A percentile compares a stretch with the other conserved stretches of the same genome.
phyloP scores from a whole-genome alignment of 1,140 invertebrate genomes.

The Octopus sinensis region DNA sequence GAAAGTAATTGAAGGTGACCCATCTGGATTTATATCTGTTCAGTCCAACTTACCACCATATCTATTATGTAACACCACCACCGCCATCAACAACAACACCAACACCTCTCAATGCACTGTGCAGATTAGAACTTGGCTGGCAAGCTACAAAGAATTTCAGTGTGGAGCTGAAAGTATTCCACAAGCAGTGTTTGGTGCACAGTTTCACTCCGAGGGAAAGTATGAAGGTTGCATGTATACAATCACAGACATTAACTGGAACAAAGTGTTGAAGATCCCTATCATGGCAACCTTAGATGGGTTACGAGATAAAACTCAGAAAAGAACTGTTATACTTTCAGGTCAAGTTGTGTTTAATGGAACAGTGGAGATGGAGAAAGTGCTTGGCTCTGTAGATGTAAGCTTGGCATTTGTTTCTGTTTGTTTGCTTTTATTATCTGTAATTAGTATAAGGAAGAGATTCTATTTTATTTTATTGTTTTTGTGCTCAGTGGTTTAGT shows the following conservation, averaged over 20 bases:
- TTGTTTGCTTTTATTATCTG: no score
- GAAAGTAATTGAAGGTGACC: constrained; percentile 25
- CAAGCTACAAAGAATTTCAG: constrained; percentile 30
- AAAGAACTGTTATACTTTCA: constrained; percentile 22
- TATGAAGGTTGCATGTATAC: constrained; percentile 25
- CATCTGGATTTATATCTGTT: constrained; percentile 22
- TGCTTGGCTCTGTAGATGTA: constrained; percentile 33
- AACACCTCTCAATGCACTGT: constrained; percentile 22
- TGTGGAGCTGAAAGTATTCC: constrained; percentile 29
- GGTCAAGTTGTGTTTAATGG: constrained; percentile 17
- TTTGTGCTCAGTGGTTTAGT: no score
- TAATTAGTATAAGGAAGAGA: no score
- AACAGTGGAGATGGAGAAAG: background rate
- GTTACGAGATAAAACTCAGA: constrained; percentile 31
- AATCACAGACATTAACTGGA: constrained; percentile 30
- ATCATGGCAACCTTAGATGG: constrained; percentile 32
- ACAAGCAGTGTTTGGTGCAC: constrained; percentile 31
- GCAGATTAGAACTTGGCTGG: constrained; percentile 24
- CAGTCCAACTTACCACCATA: constrained; percentile 32
- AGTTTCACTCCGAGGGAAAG: background rate
- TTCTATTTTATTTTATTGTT: no score
- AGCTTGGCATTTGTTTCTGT: background rate
- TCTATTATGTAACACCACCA: constrained; percentile 28
- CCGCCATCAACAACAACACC: background rate
- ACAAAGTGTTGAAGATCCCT: constrained; percentile 23